Percentiles rank a stretch among this genome's conserved stretches.
Evolutionary conservation across 2,113 vertebrate species (phyloP).

Genomic region (Gracilinanus agilis): DNA sequence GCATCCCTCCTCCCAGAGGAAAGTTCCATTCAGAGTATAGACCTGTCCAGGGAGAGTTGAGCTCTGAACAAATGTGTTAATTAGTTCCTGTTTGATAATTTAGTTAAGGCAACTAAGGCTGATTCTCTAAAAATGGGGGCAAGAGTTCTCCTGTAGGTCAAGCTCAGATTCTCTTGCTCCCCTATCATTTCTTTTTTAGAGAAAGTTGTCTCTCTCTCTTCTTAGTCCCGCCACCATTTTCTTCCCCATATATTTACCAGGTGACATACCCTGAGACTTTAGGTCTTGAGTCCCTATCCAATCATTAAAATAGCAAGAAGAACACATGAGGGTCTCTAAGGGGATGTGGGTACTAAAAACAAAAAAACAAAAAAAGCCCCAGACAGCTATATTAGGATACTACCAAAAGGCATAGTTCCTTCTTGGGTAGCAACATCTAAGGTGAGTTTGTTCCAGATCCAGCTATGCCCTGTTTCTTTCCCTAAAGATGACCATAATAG

Average conservation of each 20-base stretch:
- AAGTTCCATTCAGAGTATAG: constrained; percentile 58
- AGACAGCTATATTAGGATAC: not conserved
- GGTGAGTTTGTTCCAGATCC: not conserved
- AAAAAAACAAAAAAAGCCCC: not conserved
- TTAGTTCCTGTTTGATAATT: constrained; percentile 81
- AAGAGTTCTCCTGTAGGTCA: not conserved
- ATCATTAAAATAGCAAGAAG: not conserved
- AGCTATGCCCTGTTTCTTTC: not conserved
- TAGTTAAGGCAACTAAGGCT: constrained; percentile 76
- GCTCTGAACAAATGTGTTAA: constrained; percentile 81
- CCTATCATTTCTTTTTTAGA: constrained; percentile 25
- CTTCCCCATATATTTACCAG: not conserved
- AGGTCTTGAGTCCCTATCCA: not conserved
- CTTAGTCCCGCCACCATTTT: not conserved
- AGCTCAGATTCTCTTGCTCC: not conserved
- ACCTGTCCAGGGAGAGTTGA: constrained; percentile 72
- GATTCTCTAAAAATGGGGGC: constrained; percentile 59
- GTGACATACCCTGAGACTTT: constrained; percentile 18
- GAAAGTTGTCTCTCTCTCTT: constrained; percentile 32
- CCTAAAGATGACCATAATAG: not conserved
- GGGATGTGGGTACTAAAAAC: not conserved
- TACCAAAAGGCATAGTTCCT: not conserved
- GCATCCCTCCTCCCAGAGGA: constrained; percentile 76
- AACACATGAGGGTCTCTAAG: constrained; percentile 16
- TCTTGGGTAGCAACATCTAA: not conserved